Conservation (phyloP, 2,113 vertebrate genomes). For the Grantiella picta region DNA sequence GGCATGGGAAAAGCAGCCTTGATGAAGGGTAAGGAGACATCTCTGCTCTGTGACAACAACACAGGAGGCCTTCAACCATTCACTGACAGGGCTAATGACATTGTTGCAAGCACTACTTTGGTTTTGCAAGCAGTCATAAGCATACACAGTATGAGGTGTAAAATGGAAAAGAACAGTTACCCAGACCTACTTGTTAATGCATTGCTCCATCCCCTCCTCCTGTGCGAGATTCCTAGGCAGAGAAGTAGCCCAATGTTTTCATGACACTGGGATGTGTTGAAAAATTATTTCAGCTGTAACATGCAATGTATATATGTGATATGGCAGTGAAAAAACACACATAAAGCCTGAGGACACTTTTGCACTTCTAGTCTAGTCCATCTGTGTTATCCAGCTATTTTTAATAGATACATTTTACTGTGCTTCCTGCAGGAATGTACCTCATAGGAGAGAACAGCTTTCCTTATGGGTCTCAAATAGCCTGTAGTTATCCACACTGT, state of each 20-base stretch:
- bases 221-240: neutral
- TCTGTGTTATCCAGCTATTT: neutral
- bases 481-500: neutral
- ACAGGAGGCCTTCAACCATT: neutral
- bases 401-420: neutral
- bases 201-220: neutral
- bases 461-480: neutral
- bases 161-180: neutral
- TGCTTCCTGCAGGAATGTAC: neutral
- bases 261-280: neutral
- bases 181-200: neutral
- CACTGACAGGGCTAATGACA: neutral
- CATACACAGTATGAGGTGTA: neutral
- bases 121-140: neutral
- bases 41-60: neutral
- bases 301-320: neutral
- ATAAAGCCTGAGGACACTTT: neutral
- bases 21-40: slow-evolving; percentile 65
- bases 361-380: neutral
- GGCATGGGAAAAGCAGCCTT: slow-evolving; percentile 69
- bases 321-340: neutral
- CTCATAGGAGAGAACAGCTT: neutral
- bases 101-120: neutral
- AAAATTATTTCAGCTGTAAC: neutral
- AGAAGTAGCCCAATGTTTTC: neutral